Base-by-base conservation (phyloP, 1,140 invertebrate species). In the Reticulitermes speratus region DNA sequence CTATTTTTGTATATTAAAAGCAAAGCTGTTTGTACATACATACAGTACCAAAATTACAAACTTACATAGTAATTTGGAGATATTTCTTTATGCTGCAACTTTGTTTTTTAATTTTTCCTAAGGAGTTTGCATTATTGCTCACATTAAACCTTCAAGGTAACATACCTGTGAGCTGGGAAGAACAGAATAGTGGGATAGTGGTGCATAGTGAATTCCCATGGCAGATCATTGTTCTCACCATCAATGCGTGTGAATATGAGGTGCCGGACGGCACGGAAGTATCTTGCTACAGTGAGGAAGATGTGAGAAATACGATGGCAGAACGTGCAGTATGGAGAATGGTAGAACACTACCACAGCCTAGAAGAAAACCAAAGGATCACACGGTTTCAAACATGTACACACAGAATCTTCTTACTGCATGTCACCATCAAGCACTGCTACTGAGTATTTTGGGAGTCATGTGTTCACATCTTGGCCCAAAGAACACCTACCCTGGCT, bases 121-220 rank as follows among this genome's bases (percentile, higher is more conserved):
- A 48, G 11, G 16, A 11, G 48, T 48, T 48, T 48, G 16, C 48
- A 48, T 48, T 48, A 48, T 48, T 11, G 48, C 11, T 16, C 48
- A 48, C 9, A 48, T 11, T 48, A 0, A 12, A 48, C 48, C 9
- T 48, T 48, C 11, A 48, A 11, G 9, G 16, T 48, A 48, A 48
- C 44, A 85, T 21, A 87, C 94, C 93, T 93, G 88, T 91, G 90
- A 2, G 93, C 92, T 48, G 95, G 95, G 88, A 96, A 95, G 87
- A 97, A 95, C 25, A 97, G 90, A 65, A 97, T 92, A 0, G 95
- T 94, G 16, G 96, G 96, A 91, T 95, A 96, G 48, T 91, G 92
- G 88, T 94, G 93, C 90, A 95, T 95, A 44, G 94, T 95, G 90
- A 94, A 97, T 89, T 96, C 94, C 96, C 96, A 97, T 6, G 96